Base-by-base conservation (phyloP, 2,888 invertebrate species). In the Agriopis aurantiaria region DNA sequence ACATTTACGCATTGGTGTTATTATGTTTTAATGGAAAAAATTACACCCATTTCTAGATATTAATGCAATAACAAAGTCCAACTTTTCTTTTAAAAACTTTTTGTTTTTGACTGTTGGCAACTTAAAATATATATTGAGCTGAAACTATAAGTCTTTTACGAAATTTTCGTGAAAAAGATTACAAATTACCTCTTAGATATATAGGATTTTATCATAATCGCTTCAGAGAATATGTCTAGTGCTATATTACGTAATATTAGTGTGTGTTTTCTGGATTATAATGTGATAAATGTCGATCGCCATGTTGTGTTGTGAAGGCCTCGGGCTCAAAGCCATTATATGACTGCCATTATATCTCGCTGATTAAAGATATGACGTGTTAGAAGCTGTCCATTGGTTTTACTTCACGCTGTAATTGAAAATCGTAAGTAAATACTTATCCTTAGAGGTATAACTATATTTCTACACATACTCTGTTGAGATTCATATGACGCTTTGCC, bases 311-410 rank as follows among this genome's bases (percentile, higher is more conserved):
- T 76, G 76, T 75, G 73, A 49, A 77, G 75, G 74, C 80, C 61
- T 65, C 52, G 69, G 79, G 79, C 75, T 66, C 73, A 72, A 69
- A 80, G 85, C 81, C 84, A 85, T 85, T 82, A 83, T 83, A 82
- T 76, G 70, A 73, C 17, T 51, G 67, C 64, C 75, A 74, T 75
- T 74, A 69, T 77, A 74, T 77, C 75, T 80, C 78, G 61, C 69
- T 65, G 69, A 69, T 69, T 65, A 62, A 69, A 61, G 41, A 46
- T 46, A 69, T 69, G 69, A 69, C 69, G 69, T 69, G 69, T 69
- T 65, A 65, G 17, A 41, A 48, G 57, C 62, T 46, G 51, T 53
- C 40, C 65, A 33, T 62, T 56, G 14, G 52, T 46, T 57, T 61
- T 59, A 59, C 14, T 40, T 51, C 48, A 46, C 52, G 64, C 45